phyloP scores from a whole-genome alignment of 2,888 invertebrate genomes.

The Acleris holmiana region DNA sequence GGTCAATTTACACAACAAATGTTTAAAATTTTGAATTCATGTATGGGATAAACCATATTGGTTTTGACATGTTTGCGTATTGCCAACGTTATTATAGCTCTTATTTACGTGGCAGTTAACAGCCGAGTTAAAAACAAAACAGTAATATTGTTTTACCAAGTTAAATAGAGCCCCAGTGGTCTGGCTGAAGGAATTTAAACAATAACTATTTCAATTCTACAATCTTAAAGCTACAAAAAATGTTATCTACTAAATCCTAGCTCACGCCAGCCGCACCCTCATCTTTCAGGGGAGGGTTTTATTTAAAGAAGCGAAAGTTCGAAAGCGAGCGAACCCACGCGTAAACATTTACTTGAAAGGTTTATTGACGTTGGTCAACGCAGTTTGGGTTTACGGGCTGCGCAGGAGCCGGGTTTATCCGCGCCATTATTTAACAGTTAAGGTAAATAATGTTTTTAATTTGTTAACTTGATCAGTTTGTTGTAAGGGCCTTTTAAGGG shows the following conservation, averaged over 20 bases:
- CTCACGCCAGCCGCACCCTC: constrained; percentile 52
- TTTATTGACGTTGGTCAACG: constrained; percentile 78
- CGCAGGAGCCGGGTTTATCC: constrained; percentile 23
- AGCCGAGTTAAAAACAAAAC: too few species aligned
- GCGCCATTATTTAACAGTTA: constrained; percentile 8
- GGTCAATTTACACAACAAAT: too few species aligned
- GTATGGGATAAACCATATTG: too few species aligned
- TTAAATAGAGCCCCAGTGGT: too few species aligned
- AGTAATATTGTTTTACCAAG: too few species aligned
- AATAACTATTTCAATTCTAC: too few species aligned
- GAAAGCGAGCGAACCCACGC: constrained; percentile 63
- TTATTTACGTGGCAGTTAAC: too few species aligned
- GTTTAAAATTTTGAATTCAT: too few species aligned
- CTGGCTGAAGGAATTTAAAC: too few species aligned
- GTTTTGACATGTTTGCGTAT: too few species aligned
- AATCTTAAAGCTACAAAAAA: constrained; percentile 39
- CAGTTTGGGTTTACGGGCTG: constrained; percentile 62
- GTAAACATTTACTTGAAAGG: constrained; percentile 78
- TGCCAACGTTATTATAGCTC: too few species aligned
- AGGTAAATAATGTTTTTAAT: constrained; percentile 2
- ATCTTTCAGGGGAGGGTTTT: constrained; percentile 61
- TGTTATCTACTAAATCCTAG: constrained; percentile 49
- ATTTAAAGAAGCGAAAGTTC: constrained; percentile 72
- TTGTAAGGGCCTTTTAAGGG: neutral
- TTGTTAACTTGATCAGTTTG: neutral